Conservation (phyloP, 2,888 invertebrate genomes). For the Hyalella azteca region DNA sequence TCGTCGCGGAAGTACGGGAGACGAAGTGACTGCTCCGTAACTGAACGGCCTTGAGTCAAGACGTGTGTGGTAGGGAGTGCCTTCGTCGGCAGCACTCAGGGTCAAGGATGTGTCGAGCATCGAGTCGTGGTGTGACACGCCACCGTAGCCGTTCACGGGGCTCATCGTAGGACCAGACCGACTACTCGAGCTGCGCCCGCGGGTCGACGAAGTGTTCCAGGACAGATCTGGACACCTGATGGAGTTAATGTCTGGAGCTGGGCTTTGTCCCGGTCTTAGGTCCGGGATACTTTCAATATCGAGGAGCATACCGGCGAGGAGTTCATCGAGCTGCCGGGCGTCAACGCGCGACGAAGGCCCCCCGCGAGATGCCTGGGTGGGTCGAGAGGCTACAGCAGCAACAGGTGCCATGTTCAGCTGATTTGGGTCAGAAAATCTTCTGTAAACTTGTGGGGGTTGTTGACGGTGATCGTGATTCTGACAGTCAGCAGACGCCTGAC, state of each 20-base stretch:
- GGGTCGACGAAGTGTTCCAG: constrained; percentile 23
- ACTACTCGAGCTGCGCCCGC: constrained; percentile 30
- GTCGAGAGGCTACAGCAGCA: constrained; percentile 60
- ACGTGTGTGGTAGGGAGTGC: constrained; percentile 88
- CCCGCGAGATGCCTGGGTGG: constrained; percentile 60
- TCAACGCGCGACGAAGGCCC: constrained; percentile 66
- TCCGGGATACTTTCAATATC: constrained; percentile 83
- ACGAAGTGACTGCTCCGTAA: constrained; percentile 70
- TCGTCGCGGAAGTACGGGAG: constrained; percentile 46
- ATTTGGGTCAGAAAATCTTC: constrained; percentile 35
- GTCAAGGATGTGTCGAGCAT: constrained; percentile 70
- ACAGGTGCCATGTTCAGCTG: constrained; percentile 59
- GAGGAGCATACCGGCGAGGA: constrained; percentile 83
- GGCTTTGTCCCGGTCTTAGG: constrained; percentile 61
- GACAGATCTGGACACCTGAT: constrained; percentile 59
- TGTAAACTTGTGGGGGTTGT: constrained; percentile 8
- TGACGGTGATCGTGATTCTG: neutral
- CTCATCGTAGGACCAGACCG: constrained; percentile 46
- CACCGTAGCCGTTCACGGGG: constrained; percentile 54
- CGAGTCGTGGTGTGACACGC: constrained; percentile 47
- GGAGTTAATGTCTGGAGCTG: constrained; percentile 58
- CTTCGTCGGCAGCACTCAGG: constrained; percentile 82
- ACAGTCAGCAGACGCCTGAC: neutral
- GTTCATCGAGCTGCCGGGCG: constrained; percentile 76
- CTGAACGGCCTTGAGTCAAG: constrained; percentile 88